Percentiles rank a stretch among this genome's conserved stretches.
Evolutionary conservation across 2,113 vertebrate species (phyloP).

Genomic region (Ornithorhynchus anatinus): DNA sequence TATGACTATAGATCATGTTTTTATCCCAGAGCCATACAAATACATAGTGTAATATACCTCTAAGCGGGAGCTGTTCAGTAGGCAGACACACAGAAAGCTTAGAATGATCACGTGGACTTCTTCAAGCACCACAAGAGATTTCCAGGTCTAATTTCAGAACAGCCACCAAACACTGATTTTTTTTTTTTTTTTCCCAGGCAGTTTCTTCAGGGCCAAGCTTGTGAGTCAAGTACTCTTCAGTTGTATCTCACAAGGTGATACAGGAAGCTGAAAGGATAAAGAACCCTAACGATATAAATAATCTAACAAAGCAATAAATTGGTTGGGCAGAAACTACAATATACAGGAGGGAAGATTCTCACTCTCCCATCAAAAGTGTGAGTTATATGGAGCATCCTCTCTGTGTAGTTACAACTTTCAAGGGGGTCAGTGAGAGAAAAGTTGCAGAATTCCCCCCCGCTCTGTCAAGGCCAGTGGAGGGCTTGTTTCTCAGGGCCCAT

Average conservation of each 20-base stretch:
- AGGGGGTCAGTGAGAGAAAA: too few species aligned
- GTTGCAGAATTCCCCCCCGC: neutral
- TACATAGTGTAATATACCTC: conserved; percentile 19
- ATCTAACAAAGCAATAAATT: conserved; percentile 15
- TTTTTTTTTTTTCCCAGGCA: too few species aligned
- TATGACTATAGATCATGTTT: neutral
- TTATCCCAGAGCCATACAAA: conserved; percentile 33
- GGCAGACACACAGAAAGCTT: conserved; percentile 21
- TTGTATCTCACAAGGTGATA: neutral
- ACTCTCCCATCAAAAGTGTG: neutral
- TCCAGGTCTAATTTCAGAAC: conserved; percentile 12
- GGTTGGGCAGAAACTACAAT: neutral
- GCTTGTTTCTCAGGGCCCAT: conserved; percentile 3
- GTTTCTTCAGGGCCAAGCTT: too few species aligned
- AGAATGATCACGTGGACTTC: conserved; percentile 12
- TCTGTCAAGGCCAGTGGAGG: neutral
- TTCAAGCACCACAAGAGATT: conserved; percentile 8
- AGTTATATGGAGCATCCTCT: neutral
- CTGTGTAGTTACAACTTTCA: too few species aligned
- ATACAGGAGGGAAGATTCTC: neutral
- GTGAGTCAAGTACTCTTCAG: neutral
- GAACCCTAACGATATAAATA: neutral
- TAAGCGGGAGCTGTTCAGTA: conserved; percentile 30
- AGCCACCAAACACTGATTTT: conserved; percentile 1
- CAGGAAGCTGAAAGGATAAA: neutral